Percentiles rank a stretch among this genome's conserved stretches.
Conservation (phyloP, 2,113 vertebrate species). For the Vulpes lagopus region DNA sequence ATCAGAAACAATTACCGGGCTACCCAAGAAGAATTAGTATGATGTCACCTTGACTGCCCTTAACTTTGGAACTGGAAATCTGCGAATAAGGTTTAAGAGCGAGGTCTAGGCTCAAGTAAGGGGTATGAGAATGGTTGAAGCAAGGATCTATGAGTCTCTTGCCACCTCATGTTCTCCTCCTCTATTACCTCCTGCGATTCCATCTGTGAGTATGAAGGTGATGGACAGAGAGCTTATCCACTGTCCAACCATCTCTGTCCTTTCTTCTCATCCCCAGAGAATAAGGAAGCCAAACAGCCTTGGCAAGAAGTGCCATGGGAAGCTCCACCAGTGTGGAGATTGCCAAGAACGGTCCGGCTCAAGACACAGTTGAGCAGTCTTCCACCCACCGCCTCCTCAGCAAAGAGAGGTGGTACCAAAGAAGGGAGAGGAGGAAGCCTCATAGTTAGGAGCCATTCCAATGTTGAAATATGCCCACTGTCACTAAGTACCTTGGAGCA, state of each 20-base stretch:
- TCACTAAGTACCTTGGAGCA: background rate
- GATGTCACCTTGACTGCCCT: background rate
- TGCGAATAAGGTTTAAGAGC: background rate
- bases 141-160: background rate
- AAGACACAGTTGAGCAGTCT: background rate
- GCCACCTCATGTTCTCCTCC: too few species aligned
- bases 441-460: background rate
- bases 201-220: background rate
- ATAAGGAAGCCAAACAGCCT: background rate
- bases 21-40: background rate
- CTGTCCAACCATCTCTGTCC: background rate
- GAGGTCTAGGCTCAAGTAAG: background rate
- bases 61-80: background rate
- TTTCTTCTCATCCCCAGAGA: background rate
- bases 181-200: background rate
- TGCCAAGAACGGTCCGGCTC: fast-evolving
- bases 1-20: background rate
- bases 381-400: background rate
- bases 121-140: background rate
- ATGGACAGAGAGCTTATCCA: background rate
- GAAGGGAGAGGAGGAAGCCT: background rate
- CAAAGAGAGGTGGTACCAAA: background rate
- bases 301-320: background rate
- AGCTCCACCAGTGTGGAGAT: background rate
- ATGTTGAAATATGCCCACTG: background rate